These are phyloP conservation scores for Ectobius pallidus DNA, from an alignment of 2,888 invertebrate species.

Conservation along the genomic window DNA sequence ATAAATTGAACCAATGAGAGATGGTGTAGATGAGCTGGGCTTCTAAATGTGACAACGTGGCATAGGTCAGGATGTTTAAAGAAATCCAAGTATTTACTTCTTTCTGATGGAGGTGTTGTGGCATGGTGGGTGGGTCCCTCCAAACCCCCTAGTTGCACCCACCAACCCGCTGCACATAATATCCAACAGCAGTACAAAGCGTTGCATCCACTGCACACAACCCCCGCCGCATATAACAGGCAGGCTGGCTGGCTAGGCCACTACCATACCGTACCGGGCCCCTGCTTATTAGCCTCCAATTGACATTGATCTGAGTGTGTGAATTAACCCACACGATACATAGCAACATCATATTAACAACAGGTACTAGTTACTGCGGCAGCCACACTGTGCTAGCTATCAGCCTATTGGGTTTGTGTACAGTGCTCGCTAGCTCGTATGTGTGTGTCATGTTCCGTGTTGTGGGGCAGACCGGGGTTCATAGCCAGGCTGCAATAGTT, in stretches of 20 bases:
- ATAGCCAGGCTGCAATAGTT: not conserved
- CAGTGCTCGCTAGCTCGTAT: not conserved
- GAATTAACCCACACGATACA: conserved; percentile 40
- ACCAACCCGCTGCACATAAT: conserved; percentile 29
- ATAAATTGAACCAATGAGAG: too few relatives aligned
- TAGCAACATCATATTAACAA: conserved; percentile 40
- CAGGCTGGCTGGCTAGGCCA: not conserved
- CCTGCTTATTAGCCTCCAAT: conserved; percentile 44
- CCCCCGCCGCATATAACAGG: not conserved
- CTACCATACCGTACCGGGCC: not conserved
- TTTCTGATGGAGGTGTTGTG: not conserved
- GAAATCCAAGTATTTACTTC: not conserved
- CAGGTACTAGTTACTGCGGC: conserved; percentile 30
- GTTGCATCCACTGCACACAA: conserved; percentile 14
- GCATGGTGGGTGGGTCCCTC: conserved; percentile 25
- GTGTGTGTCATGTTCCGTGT: conserved; percentile 32
- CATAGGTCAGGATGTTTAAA: too few relatives aligned
- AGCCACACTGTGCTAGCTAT: not conserved
- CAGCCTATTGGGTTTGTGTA: conserved; percentile 37
- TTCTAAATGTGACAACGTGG: too few relatives aligned
- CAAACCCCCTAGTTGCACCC: conserved; percentile 22
- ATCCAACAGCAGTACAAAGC: conserved; percentile 22
- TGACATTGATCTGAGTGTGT: conserved; percentile 44
- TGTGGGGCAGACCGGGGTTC: conserved; percentile 19
- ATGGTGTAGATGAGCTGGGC: too few relatives aligned